Base-by-base conservation (phyloP, 2,888 invertebrate genomes). In the Crocallis elinguaria region DNA sequence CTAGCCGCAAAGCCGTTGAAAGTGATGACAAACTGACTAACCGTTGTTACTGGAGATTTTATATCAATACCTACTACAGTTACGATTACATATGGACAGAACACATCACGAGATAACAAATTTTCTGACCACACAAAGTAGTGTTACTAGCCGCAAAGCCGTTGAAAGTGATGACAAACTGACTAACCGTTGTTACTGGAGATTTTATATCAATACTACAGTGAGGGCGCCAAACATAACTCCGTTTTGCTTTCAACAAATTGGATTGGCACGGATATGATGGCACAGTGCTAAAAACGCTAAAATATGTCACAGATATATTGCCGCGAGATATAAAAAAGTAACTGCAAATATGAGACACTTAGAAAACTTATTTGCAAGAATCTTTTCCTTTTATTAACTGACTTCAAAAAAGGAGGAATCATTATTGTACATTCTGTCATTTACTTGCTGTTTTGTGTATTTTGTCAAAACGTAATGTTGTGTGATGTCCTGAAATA, bases 231-330 rank as follows among this genome's bases (percentile, higher is more conserved):
- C 36, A 46, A 41, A 41, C 35, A 41, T 35, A 9, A n/a, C 16
- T 52, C 29, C 41, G 51, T 45, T 51, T 46, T 45, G 39, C 52
- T 52, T 45, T 52, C 35, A 52, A 35, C 36, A 36, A 36, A 52
- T 52, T 52, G 52, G 45, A 33, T 45, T 52, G 52, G 52, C 52
- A 52, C 52, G 23, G 41, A 35, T 21, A 35, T 13, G 7, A 14
- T 4, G n/a, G 12, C 8, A 16, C 25, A 44, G 50, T 38, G 43
- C 19, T 38, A 44, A 49, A 49, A 16, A 43, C 5, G 30, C 30
- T 38, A 33, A 50, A 44, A 50, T 50, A 50, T 33, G 32, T 23
- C 7, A 25, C 8, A 8, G 25, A 30, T 37, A 14, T 17, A 17
- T 13, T 23, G 11, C 17, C 29, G 29, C n/a, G 21, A 21, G 19